Conservation (phyloP, 2,888 invertebrate species). For the Cephonodes hylas region DNA sequence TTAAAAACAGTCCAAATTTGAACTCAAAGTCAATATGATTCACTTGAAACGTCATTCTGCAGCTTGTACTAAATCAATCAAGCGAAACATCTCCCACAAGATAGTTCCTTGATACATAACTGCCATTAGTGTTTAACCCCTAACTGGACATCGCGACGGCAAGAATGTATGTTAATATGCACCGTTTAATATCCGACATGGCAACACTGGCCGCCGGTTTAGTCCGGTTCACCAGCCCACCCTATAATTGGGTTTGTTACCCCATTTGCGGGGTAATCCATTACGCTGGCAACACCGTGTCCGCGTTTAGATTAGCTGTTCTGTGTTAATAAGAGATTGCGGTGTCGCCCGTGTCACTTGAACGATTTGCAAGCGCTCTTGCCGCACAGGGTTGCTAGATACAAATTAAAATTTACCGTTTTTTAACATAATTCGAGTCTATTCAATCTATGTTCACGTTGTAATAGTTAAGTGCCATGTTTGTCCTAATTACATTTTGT, state of each 20-base stretch:
- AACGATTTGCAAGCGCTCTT: slow-evolving; percentile 43
- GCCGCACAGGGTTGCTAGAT: slow-evolving; percentile 30
- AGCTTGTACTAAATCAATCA: no score
- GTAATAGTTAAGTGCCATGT: background rate
- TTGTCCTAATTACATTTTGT: background rate
- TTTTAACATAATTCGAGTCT: slow-evolving; percentile 16
- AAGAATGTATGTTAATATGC: slow-evolving; percentile 6
- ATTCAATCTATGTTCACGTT: slow-evolving; percentile 6
- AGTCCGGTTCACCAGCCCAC: slow-evolving; percentile 29
- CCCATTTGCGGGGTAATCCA: slow-evolving; percentile 56
- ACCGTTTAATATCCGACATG: background rate
- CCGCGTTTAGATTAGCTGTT: slow-evolving; percentile 50
- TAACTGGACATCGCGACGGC: background rate
- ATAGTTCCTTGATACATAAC: background rate
- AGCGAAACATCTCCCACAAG: background rate
- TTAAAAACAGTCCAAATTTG: no score
- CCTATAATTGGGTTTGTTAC: slow-evolving; percentile 57
- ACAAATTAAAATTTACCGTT: background rate
- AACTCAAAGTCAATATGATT: no score
- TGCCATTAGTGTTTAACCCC: background rate
- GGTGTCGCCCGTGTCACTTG: slow-evolving; percentile 46
- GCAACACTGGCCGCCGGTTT: slow-evolving; percentile 9
- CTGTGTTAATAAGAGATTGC: slow-evolving; percentile 52
- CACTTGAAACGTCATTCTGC: no score
- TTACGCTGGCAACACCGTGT: slow-evolving; percentile 49